These are phyloP conservation scores for Apodemus sylvaticus DNA, from an alignment of 2,113 vertebrate genomes.

Conservation along the genomic window DNA sequence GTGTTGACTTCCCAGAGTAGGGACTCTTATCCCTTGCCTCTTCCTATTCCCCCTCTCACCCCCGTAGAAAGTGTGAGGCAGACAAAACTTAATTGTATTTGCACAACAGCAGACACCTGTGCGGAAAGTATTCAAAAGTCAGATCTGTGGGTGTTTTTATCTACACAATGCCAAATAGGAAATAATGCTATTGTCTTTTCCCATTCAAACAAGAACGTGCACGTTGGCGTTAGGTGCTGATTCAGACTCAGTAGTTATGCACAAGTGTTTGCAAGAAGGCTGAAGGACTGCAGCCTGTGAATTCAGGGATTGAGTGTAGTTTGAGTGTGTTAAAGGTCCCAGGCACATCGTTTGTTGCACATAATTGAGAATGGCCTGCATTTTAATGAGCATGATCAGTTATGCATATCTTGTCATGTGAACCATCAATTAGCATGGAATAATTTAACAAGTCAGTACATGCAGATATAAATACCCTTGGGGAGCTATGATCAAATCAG, in stretches of 20 bases:
- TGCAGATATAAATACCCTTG: constrained; percentile 44
- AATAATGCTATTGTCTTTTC: background rate
- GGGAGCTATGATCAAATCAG: constrained; percentile 52
- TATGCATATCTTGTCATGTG: constrained; percentile 63
- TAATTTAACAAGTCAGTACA: constrained; percentile 65
- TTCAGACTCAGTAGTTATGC: background rate
- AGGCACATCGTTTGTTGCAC: constrained; percentile 6
- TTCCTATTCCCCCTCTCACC: constrained; percentile 55
- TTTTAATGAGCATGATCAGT: constrained; percentile 62
- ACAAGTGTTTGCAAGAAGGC: constrained; percentile 21
- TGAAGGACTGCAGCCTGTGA: background rate
- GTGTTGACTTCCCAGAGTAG: background rate
- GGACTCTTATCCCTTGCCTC: background rate
- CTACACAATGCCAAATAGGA: background rate
- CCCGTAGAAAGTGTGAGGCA: constrained; percentile 17
- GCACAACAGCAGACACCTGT: constrained; percentile 49
- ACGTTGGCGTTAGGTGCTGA: background rate
- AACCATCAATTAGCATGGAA: constrained; percentile 57
- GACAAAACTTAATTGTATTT: constrained; percentile 13
- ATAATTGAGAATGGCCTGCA: constrained; percentile 35
- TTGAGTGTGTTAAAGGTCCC: constrained; percentile 32
- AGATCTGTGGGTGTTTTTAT: constrained; percentile 36
- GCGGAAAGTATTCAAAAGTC: constrained; percentile 51
- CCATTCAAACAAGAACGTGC: constrained; percentile 48
- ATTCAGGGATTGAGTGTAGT: background rate